phyloP scores from a whole-genome alignment of 2,797 vertebrate genomes.

The Rhabdomys pumilio region DNA sequence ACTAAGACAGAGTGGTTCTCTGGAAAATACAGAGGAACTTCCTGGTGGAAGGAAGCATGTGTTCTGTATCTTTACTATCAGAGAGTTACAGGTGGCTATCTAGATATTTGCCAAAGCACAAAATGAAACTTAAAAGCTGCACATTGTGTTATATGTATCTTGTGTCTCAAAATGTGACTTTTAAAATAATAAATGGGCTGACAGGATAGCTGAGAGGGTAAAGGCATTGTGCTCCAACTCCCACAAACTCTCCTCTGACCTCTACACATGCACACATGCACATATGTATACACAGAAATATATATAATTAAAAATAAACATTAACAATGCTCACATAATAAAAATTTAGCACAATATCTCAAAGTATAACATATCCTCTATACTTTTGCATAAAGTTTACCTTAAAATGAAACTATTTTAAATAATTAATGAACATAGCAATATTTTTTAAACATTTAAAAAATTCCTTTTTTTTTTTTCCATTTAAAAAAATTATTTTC shows the following conservation, averaged over 20 bases:
- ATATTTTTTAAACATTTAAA: not conserved
- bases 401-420: constrained; percentile 19
- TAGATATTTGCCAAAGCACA: constrained; percentile 4
- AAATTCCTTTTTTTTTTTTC: not conserved
- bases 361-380: not conserved
- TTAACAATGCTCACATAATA: not conserved
- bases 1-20: not conserved
- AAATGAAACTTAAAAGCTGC: constrained; percentile 9
- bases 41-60: not conserved
- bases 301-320: not conserved
- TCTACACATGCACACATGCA: not conserved
- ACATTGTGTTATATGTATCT: not conserved
- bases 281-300: not conserved
- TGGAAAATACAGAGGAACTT: not conserved
- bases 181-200: not conserved
- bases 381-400: constrained; percentile 23
- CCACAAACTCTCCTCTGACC: not conserved
- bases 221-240: not conserved
- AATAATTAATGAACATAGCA: not conserved
- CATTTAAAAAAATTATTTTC: constrained; percentile 49
- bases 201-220: not conserved
- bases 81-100: not conserved
- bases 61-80: not conserved
- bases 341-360: not conserved
- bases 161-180: constrained; percentile 43